phyloP scores from a whole-genome alignment of 2,113 vertebrate genomes.

The Equus quagga region DNA sequence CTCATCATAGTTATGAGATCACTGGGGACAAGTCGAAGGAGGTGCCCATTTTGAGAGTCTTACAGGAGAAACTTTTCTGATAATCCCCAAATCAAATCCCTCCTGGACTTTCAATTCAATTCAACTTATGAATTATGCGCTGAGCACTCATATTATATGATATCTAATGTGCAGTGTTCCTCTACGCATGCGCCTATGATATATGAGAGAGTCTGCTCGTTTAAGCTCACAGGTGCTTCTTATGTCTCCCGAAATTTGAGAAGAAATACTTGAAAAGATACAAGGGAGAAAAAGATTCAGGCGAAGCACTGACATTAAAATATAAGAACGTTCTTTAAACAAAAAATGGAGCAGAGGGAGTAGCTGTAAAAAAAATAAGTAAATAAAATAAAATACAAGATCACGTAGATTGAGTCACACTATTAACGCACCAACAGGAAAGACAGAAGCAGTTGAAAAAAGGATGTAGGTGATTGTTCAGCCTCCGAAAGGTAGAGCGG shows the following conservation, averaged over 20 bases:
- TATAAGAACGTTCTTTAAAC: not conserved
- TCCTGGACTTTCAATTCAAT: slow-evolving; percentile 29
- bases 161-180: not conserved
- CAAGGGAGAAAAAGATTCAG: not conserved
- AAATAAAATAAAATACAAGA: slow-evolving; percentile 14
- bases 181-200: not conserved
- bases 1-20: not conserved
- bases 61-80: slow-evolving; percentile 11
- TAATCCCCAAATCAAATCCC: slow-evolving; percentile 10
- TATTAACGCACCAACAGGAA: not conserved
- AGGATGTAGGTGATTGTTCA: not conserved
- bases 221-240: not conserved
- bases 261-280: slow-evolving; percentile 13
- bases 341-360: not conserved
- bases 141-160: not conserved
- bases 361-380: not conserved
- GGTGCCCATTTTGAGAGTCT: not conserved
- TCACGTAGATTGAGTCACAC: not conserved
- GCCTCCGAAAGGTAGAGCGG: not conserved
- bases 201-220: not conserved
- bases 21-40: not conserved
- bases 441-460: not conserved
- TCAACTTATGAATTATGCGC: not conserved
- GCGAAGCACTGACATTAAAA: slow-evolving; percentile 33
- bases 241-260: not conserved